Evolutionary conservation across 2,888 invertebrate genomes (phyloP).

Genomic region (Tortrix viridana): DNA sequence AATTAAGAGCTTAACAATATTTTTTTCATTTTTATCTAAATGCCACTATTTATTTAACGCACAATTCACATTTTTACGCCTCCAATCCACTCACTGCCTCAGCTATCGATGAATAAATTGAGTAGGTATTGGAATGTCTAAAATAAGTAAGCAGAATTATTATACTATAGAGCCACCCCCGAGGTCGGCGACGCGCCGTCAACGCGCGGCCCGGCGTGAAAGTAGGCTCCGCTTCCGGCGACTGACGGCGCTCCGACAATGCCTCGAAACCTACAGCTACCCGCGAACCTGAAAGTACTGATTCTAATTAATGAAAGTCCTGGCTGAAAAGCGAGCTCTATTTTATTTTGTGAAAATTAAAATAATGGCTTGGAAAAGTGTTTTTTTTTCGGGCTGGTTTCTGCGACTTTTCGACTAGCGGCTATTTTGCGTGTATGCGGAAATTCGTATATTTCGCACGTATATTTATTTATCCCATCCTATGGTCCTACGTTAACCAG

Average conservation of each 20-base stretch:
- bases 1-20: no score
- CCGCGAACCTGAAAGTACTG: slow-evolving; percentile 9
- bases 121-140: slow-evolving; percentile 13
- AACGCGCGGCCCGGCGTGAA: slow-evolving; percentile 62
- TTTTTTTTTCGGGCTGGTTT: no score
- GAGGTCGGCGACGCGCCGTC: slow-evolving; percentile 59
- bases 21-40: no score
- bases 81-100: background rate
- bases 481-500: no score
- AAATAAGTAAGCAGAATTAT: slow-evolving; percentile 12
- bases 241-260: slow-evolving; percentile 38
- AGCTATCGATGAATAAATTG: slow-evolving; percentile 10
- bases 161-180: slow-evolving; percentile 6
- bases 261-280: slow-evolving; percentile 13
- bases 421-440: no score
- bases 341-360: background rate
- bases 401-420: no score
- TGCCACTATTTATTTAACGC: no score
- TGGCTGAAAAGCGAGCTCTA: background rate
- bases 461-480: no score
- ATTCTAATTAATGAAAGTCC: slow-evolving; percentile 17
- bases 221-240: slow-evolving; percentile 68
- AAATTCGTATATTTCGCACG: background rate
- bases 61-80: no score
- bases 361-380: background rate